phyloP scores from a whole-genome alignment of 1,140 invertebrate genomes.

The Drosophila pseudoananassae region DNA sequence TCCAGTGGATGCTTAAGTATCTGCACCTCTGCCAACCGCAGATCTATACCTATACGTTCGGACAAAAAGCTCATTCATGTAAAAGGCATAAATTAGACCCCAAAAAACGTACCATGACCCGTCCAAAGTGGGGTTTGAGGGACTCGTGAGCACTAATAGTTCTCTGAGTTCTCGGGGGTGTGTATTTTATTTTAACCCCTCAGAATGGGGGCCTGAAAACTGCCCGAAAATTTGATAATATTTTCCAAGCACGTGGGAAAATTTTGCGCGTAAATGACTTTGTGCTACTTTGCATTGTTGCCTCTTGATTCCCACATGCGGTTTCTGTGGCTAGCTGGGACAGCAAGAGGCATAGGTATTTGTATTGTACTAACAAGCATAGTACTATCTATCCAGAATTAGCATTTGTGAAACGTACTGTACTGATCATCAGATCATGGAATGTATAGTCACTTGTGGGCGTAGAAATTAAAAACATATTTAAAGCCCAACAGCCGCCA shows the following conservation, averaged over 20 bases:
- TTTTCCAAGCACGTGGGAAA: constrained; percentile 48
- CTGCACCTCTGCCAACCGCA: constrained; percentile 19
- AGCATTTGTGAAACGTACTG: constrained; percentile 5
- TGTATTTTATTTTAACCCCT: background rate
- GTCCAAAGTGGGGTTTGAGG: constrained; percentile 5
- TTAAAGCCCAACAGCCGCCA: constrained; percentile 6
- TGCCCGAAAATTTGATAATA: constrained; percentile 7
- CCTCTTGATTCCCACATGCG: constrained; percentile 15
- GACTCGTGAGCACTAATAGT: no score
- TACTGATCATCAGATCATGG: background rate
- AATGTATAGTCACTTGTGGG: constrained; percentile 21
- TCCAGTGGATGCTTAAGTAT: constrained; percentile 43
- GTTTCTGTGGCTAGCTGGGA: background rate
- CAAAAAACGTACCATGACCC: constrained; percentile 35
- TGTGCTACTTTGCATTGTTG: constrained; percentile 31
- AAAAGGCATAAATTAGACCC: constrained; percentile 56
- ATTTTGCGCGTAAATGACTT: constrained; percentile 18
- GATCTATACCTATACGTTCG: background rate
- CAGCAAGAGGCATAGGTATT: no score
- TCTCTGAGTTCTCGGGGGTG: no score
- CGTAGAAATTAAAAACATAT: constrained; percentile 6
- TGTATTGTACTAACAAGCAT: no score
- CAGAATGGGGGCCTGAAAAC: background rate
- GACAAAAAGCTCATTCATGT: constrained; percentile 43
- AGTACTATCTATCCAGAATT: no score